A percentile compares a stretch with the other conserved stretches of the same genome.
phyloP scores from a whole-genome alignment of 2,797 vertebrate genomes.

The Anabas testudineus region DNA sequence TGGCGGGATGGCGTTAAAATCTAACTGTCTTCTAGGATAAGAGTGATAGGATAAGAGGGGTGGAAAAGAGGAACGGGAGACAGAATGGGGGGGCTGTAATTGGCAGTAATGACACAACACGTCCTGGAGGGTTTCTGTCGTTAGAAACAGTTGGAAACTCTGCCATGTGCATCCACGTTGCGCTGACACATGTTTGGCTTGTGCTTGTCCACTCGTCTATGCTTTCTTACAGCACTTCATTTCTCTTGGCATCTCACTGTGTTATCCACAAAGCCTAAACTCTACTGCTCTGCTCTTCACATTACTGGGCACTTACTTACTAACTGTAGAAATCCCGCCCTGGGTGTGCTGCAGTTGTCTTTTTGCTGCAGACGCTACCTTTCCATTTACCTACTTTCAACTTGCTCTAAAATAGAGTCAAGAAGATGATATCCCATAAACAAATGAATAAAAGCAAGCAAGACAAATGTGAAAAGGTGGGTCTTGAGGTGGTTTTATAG shows the following conservation, averaged over 20 bases:
- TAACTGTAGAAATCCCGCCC: background rate
- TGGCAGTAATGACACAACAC: conserved; percentile 64
- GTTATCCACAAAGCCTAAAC: conserved; percentile 36
- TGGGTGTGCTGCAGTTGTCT: conserved; percentile 52
- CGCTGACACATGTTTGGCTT: background rate
- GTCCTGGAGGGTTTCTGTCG: conserved; percentile 48
- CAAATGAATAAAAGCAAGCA: background rate
- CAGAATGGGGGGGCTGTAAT: conserved; percentile 40
- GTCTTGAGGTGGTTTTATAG: background rate
- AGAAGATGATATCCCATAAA: background rate
- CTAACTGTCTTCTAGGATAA: conserved; percentile 69
- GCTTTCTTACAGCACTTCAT: background rate
- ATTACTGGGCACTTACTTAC: conserved; percentile 32
- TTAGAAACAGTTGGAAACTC: conserved; percentile 49
- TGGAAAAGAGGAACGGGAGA: background rate
- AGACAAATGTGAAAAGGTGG: background rate
- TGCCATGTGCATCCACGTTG: background rate
- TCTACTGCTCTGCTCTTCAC: too few relatives aligned
- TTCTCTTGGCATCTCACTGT: conserved; percentile 13
- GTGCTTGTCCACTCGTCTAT: background rate
- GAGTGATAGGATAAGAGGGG: conserved; percentile 1
- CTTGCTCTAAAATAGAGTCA: background rate
- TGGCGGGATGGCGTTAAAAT: conserved; percentile 36
- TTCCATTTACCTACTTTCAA: too few relatives aligned
- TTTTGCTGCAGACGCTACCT: conserved; percentile 14